phyloP scores from a whole-genome alignment of 2,888 invertebrate genomes.

The Papilio protenor region DNA sequence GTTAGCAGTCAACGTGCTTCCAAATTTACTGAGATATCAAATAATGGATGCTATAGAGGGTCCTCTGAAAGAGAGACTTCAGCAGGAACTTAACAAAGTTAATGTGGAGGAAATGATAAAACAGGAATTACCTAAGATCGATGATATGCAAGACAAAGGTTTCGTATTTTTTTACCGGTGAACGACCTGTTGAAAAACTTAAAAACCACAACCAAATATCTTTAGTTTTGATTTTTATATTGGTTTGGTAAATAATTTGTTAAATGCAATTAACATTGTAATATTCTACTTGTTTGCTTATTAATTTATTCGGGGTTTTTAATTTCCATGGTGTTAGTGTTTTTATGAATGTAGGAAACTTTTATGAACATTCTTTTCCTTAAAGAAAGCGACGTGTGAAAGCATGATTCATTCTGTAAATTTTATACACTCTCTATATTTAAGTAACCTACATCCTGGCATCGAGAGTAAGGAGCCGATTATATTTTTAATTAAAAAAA shows the following conservation, averaged over 20 bases:
- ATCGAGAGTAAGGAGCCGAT: neutral
- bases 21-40: slow-evolving; percentile 93
- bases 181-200: too few relatives aligned
- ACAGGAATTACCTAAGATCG: slow-evolving; percentile 87
- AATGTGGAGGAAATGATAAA: slow-evolving; percentile 90
- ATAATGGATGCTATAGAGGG: slow-evolving; percentile 94
- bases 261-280: too few relatives aligned
- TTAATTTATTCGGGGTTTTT: too few relatives aligned
- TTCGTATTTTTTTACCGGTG: too few relatives aligned
- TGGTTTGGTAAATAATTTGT: too few relatives aligned
- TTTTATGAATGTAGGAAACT: neutral
- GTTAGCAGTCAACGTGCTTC: slow-evolving; percentile 91
- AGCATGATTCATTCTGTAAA: slow-evolving; percentile 43
- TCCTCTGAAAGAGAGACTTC: slow-evolving; percentile 89
- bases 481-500: slow-evolving; percentile 12
- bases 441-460: slow-evolving; percentile 18
- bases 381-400: slow-evolving; percentile 41
- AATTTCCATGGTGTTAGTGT: neutral
- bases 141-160: slow-evolving; percentile 79
- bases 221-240: too few relatives aligned
- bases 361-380: slow-evolving; percentile 21
- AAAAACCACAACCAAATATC: too few relatives aligned
- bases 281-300: too few relatives aligned
- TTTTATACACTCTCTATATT: slow-evolving; percentile 45
- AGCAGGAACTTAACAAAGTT: slow-evolving; percentile 89